A percentile compares a stretch with the other conserved stretches of the same genome.
Evolutionary conservation across 1,140 invertebrate species (phyloP).

Genomic region (Drosophila yakuba): DNA sequence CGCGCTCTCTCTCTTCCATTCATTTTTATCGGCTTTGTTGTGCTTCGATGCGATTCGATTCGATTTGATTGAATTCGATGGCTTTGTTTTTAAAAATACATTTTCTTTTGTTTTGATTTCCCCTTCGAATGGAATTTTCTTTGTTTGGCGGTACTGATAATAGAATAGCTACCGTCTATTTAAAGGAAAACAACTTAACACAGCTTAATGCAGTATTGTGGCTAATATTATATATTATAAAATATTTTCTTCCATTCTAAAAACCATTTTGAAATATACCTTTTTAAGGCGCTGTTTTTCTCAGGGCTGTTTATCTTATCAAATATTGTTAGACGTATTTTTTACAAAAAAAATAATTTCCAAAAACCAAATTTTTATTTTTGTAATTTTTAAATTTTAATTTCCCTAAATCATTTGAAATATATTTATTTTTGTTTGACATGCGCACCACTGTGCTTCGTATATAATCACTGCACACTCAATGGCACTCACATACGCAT

Average conservation of each 20-base stretch:
- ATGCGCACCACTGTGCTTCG: constrained; percentile 37
- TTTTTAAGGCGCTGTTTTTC: too few species aligned
- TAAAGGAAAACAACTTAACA: constrained; percentile 7
- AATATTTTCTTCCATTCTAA: too few species aligned
- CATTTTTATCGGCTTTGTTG: constrained; percentile 9
- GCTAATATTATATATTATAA: too few species aligned
- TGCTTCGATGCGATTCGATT: constrained; percentile 27
- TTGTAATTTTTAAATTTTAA: too few species aligned
- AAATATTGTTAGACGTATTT: too few species aligned
- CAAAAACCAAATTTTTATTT: too few species aligned
- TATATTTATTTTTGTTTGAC: neutral
- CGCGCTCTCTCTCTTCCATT: neutral
- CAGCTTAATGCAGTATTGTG: neutral
- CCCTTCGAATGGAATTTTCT: constrained; percentile 37
- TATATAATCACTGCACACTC: constrained; percentile 37
- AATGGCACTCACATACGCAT: constrained; percentile 27
- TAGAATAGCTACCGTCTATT: constrained; percentile 22
- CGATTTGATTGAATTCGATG: constrained; percentile 52
- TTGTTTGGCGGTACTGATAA: constrained; percentile 53
- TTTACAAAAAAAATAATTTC: too few species aligned
- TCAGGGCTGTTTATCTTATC: too few species aligned
- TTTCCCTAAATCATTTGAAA: too few species aligned
- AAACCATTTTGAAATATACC: too few species aligned
- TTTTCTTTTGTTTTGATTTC: constrained; percentile 37
- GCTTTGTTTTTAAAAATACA: constrained; percentile 46